Percentiles rank a stretch among this genome's conserved stretches.
phyloP scores from a whole-genome alignment of 2,888 invertebrate species.

The Drosophila vallismaia region DNA sequence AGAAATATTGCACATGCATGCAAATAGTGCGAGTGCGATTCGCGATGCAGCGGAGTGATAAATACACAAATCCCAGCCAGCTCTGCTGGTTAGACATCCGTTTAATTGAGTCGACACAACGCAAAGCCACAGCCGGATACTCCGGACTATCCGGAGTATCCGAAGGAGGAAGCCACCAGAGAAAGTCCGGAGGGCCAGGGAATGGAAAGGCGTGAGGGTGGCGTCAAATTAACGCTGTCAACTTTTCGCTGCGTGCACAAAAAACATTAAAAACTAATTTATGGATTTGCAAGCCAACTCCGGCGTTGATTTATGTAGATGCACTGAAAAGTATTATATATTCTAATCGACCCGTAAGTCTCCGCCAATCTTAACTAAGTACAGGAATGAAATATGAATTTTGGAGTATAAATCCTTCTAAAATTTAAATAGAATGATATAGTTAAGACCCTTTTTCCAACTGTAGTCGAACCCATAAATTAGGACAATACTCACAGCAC shows the following conservation, averaged over 20 bases:
- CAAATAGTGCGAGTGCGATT: constrained; percentile 50
- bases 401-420: too few relatives aligned
- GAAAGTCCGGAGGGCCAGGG: background rate
- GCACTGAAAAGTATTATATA: constrained; percentile 21
- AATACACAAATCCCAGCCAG: constrained; percentile 62
- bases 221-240: constrained; percentile 62
- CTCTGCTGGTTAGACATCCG: constrained; percentile 61
- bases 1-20: constrained; percentile 67
- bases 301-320: constrained; percentile 63
- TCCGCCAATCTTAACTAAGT: too few relatives aligned
- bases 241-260: constrained; percentile 34
- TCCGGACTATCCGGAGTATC: background rate
- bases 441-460: background rate
- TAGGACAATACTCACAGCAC: constrained; percentile 80
- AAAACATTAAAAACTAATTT: constrained; percentile 76
- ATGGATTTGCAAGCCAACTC: constrained; percentile 69
- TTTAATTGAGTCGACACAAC: constrained; percentile 72
- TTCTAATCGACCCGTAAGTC: too few relatives aligned
- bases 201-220: background rate
- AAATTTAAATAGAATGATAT: too few relatives aligned
- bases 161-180: background rate
- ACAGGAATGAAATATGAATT: too few relatives aligned
- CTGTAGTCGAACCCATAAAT: background rate
- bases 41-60: constrained; percentile 47
- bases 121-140: constrained; percentile 15